Evolutionary conservation across 2,797 vertebrate species (phyloP).

Genomic region (Galagoides demidoff): DNA sequence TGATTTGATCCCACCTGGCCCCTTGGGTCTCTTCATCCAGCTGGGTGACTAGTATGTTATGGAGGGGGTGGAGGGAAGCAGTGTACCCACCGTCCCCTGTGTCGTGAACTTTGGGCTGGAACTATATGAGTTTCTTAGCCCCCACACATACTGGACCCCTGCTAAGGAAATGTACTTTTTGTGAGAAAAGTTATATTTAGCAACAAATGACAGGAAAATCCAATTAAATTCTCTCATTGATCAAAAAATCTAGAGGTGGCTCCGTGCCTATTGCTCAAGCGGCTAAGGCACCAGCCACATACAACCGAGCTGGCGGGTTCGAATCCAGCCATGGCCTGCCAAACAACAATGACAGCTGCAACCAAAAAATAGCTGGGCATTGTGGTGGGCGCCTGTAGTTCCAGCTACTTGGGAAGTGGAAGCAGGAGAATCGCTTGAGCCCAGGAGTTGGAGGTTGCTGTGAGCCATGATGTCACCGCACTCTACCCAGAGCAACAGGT

Average conservation of each 20-base stretch:
- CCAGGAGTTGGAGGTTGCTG: too few species aligned
- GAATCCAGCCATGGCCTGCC: too few species aligned
- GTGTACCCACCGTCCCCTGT: background rate
- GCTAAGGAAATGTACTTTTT: conserved; percentile 7
- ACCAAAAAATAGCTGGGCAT: too few species aligned
- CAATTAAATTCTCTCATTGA: background rate
- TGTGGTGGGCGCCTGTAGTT: too few species aligned
- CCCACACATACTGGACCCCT: background rate
- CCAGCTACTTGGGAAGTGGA: too few species aligned
- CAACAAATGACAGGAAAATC: background rate
- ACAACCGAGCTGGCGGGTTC: too few species aligned
- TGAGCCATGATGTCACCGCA: too few species aligned
- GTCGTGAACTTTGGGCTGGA: background rate
- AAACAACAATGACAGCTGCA: too few species aligned
- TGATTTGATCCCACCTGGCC: background rate
- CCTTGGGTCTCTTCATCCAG: background rate
- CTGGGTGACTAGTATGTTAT: background rate
- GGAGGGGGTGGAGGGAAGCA: background rate
- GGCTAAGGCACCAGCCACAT: too few species aligned
- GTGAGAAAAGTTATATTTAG: background rate
- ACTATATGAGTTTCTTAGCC: background rate
- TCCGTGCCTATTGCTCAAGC: too few species aligned
- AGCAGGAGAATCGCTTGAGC: too few species aligned
- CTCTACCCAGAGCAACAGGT: too few species aligned
- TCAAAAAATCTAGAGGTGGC: background rate